Conservation (phyloP, 2,888 invertebrate genomes). For the Scrobipalpa atriplicella region DNA sequence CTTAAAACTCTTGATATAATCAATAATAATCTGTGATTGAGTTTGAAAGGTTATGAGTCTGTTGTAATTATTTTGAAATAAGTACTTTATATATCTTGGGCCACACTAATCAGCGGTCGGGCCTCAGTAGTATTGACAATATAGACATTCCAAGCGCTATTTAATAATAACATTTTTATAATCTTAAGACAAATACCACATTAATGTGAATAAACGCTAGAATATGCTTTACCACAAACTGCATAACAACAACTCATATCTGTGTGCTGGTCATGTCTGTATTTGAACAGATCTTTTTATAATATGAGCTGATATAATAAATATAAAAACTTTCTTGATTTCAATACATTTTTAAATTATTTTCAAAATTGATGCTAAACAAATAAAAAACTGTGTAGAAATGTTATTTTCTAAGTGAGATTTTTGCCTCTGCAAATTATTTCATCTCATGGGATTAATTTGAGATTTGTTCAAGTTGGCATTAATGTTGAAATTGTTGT, state of each 20-base stretch:
- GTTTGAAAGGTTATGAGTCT: constrained; percentile 49
- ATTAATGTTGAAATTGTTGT: constrained; percentile 59
- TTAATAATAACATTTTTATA: constrained; percentile 61
- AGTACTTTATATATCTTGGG: constrained; percentile 52
- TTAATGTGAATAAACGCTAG: constrained; percentile 67
- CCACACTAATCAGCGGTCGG: constrained; percentile 49
- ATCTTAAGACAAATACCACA: constrained; percentile 58
- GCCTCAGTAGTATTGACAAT: constrained; percentile 78
- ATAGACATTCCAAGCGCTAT: constrained; percentile 70
- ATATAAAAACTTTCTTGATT: neutral
- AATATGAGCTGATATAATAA: neutral
- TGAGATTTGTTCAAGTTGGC: constrained; percentile 33
- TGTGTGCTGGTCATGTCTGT: constrained; percentile 33
- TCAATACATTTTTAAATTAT: neutral
- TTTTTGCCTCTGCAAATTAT: neutral
- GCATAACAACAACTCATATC: constrained; percentile 31
- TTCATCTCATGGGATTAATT: constrained; percentile 8
- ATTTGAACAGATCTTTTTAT: constrained; percentile 15
- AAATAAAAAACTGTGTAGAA: too few species aligned
- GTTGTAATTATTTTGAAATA: constrained; percentile 47
- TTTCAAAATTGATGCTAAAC: neutral
- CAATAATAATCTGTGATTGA: constrained; percentile 8
- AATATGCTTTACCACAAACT: constrained; percentile 40
- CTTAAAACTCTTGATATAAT: neutral
- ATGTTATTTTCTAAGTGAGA: too few species aligned